Conservation (phyloP, 2,888 invertebrate species). For the Caenorhabditis sp. region DNA sequence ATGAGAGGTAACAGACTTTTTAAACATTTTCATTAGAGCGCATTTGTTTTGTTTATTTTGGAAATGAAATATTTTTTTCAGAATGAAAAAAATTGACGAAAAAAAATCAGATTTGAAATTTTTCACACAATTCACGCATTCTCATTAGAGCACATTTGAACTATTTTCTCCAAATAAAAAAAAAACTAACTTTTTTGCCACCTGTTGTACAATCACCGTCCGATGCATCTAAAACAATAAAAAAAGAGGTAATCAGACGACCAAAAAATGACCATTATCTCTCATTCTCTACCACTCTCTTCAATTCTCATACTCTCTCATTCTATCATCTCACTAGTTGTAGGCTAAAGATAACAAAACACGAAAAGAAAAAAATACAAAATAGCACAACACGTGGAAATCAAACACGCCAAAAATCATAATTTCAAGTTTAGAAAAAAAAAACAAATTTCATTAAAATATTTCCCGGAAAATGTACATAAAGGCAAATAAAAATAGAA, state of each 20-base stretch:
- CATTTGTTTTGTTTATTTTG: too few species aligned
- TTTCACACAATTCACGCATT: too few species aligned
- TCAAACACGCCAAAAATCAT: too few species aligned
- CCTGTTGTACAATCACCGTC: neutral
- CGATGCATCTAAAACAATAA: neutral
- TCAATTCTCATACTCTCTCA: neutral
- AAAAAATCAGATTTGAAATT: too few species aligned
- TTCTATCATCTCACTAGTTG: neutral
- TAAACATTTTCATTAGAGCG: too few species aligned
- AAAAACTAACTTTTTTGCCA: neutral
- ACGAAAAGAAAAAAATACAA: neutral
- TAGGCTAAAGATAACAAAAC: neutral
- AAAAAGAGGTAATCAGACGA: conserved; percentile 11
- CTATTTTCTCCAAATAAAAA: too few species aligned
- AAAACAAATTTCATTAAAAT: neutral
- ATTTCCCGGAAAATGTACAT: too few species aligned
- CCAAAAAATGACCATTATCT: neutral
- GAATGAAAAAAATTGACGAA: too few species aligned
- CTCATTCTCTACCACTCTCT: neutral
- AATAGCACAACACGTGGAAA: neutral
- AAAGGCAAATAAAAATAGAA: neutral
- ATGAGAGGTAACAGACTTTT: too few species aligned
- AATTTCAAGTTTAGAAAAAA: neutral
- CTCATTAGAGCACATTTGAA: too few species aligned
- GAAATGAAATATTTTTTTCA: too few species aligned